Base-by-base conservation (phyloP, 1,140 invertebrate genomes). In the Carcinoscorpius rotundicauda region DNA sequence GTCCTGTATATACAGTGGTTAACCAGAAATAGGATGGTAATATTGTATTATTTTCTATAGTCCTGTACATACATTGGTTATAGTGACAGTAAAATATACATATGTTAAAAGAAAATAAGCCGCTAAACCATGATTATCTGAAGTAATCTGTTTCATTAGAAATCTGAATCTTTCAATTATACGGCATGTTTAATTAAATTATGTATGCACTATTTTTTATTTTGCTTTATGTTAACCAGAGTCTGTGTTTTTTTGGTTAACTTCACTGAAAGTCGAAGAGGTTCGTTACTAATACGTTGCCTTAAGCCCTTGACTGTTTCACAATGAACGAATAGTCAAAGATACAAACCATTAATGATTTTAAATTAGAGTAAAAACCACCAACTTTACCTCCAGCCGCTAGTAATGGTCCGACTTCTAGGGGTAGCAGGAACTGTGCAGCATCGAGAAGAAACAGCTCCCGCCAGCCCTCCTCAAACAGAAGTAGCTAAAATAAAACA, bases 361-460 rank as follows among this genome's bases (percentile, higher is more conserved):
- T 65, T 65, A 52, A 49, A 53, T 6, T 29, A 6, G 51, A 61
- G 9, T 10, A 8, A 11, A 11, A 61, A 11, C n/a, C 29, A 1
- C 3, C 75, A 85, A 82, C 71, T 90, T 68, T 64, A 78, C 78
- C 77, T 61, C 76, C 76, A 29, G 74, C 77, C 62, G 72, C 77
- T 2, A 89, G 70, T 5, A 87, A 76, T 8, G 84, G 77, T 0
- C 79, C 78, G 5, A 87, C 79, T 68, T 94, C 87, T 48, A 94
- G 72, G 0, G 87, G 83, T 51, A 92, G 85, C 3, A 88, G 80
- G 71, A 89, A 88, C 73, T 96, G 92, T 0, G 89, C 86, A 0
- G 89, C 84, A 0, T 87, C 87, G n/a, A 98, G 78, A 0, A 97
- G 82, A 73, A 97, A 97, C 9, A 97, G 78, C 72, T 97, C 92